phyloP scores from a whole-genome alignment of 35 echinoderm and acorn worm species.

The Heliocidaris erythrogramma region DNA sequence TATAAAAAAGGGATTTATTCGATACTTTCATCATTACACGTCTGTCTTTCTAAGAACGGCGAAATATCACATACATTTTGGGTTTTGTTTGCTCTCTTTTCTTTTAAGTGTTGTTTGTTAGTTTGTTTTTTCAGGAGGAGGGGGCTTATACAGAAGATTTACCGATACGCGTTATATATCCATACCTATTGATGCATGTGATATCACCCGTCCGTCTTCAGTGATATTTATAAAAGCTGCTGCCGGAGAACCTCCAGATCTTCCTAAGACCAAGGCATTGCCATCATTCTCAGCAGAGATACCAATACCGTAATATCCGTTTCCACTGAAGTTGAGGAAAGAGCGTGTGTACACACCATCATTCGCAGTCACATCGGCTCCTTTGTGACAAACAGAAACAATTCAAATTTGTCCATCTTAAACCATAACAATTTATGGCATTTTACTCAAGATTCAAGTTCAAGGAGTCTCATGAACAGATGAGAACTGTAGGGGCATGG shows the following conservation, averaged over 20 bases:
- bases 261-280: not conserved
- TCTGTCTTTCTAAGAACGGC: too few species aligned
- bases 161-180: too few species aligned
- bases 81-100: too few species aligned
- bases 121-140: too few species aligned
- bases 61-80: too few species aligned
- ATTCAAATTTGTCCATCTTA: not conserved
- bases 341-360: slow-evolving; percentile 70
- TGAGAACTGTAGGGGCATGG: not conserved
- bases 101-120: too few species aligned
- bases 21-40: too few species aligned
- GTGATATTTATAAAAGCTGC: slow-evolving; percentile 2
- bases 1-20: too few species aligned
- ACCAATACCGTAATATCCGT: slow-evolving; percentile 66
- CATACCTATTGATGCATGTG: not conserved
- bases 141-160: too few species aligned
- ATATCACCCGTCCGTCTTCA: not conserved
- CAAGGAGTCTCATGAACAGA: not conserved
- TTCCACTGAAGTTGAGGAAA: slow-evolving; percentile 56
- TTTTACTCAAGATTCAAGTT: not conserved
- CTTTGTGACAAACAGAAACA: not conserved
- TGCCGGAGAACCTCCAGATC: not conserved
- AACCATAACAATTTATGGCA: not conserved
- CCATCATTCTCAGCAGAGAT: slow-evolving; percentile 62
- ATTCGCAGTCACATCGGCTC: slow-evolving; percentile 64